Conservation (phyloP, 1,140 invertebrate species). For the Scaptodrosophila lebanonensis region DNA sequence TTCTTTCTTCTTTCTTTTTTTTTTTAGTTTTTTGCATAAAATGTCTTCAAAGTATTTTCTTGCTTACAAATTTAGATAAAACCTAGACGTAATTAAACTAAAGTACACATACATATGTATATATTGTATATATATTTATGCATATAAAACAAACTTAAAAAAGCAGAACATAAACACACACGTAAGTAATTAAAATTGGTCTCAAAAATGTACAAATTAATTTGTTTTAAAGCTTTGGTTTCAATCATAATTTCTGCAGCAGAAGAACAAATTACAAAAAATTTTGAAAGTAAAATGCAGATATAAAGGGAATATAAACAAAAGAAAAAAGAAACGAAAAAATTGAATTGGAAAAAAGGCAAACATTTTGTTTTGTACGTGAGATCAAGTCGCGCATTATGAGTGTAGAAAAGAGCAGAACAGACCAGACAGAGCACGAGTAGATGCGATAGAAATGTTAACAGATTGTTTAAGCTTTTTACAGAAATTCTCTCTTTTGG, state of each 20-base stretch:
- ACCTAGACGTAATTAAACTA: constrained; percentile 31
- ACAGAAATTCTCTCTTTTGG: too few relatives aligned
- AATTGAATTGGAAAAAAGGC: constrained; percentile 38
- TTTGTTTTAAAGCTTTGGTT: constrained; percentile 69
- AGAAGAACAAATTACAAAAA: constrained; percentile 34
- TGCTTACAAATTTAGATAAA: constrained; percentile 28
- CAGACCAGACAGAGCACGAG: not conserved
- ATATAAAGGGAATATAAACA: not conserved
- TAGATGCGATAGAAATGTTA: too few relatives aligned
- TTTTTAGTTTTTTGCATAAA: too few relatives aligned
- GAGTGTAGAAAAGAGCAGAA: constrained; percentile 10
- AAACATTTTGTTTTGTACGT: constrained; percentile 44
- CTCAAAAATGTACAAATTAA: constrained; percentile 38
- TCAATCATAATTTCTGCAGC: constrained; percentile 66
- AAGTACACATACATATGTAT: too few relatives aligned
- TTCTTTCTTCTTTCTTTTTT: constrained; percentile 11
- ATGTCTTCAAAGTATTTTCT: constrained; percentile 43
- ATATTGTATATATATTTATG: too few relatives aligned
- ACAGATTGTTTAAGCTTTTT: too few relatives aligned
- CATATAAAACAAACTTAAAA: constrained; percentile 26
- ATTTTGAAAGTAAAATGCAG: not conserved
- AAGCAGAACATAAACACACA: constrained; percentile 43
- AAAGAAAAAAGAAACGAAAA: constrained; percentile 8
- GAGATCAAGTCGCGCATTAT: constrained; percentile 64
- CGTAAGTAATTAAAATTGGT: constrained; percentile 57